These are phyloP conservation scores for Ctenosaura bakeri DNA, from an alignment of 2,797 vertebrate species.

Conservation along the genomic window DNA sequence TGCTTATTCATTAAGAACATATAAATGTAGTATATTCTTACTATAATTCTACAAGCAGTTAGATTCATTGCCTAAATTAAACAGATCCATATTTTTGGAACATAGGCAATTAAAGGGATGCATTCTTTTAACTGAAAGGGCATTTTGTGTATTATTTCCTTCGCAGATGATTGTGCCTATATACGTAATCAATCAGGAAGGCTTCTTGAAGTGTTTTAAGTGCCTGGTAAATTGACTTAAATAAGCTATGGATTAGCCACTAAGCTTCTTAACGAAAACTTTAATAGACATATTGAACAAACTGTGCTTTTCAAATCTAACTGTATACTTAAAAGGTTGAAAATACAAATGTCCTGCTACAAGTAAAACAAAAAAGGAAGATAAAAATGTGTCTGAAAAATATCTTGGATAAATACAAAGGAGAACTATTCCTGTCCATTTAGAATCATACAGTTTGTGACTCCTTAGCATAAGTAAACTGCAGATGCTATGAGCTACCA, in stretches of 20 bases:
- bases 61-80: slow-evolving; percentile 26
- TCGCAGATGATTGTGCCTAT: slow-evolving; percentile 12
- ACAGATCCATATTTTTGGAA: slow-evolving; percentile 2
- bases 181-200: neutral
- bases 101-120: neutral
- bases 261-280: slow-evolving; percentile 31
- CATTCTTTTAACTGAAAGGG: neutral
- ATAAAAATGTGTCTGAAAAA: slow-evolving; percentile 1
- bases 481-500: neutral
- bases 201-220: slow-evolving; percentile 21
- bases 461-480: neutral
- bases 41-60: slow-evolving; percentile 15
- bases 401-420: neutral
- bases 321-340: neutral
- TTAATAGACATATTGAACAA: neutral
- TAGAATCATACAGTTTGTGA: neutral
- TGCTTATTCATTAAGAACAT: slow-evolving; percentile 22
- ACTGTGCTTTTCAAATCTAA: slow-evolving; percentile 7
- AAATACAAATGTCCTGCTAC: neutral
- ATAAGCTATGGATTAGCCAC: slow-evolving; percentile 12
- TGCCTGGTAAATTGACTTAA: slow-evolving; percentile 37
- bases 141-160: slow-evolving; percentile 20
- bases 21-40: neutral
- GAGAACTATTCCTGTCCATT: slow-evolving; percentile 5
- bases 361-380: slow-evolving; percentile 30